phyloP scores from a whole-genome alignment of 2,113 vertebrate genomes.

The Pluvianellus socialis region DNA sequence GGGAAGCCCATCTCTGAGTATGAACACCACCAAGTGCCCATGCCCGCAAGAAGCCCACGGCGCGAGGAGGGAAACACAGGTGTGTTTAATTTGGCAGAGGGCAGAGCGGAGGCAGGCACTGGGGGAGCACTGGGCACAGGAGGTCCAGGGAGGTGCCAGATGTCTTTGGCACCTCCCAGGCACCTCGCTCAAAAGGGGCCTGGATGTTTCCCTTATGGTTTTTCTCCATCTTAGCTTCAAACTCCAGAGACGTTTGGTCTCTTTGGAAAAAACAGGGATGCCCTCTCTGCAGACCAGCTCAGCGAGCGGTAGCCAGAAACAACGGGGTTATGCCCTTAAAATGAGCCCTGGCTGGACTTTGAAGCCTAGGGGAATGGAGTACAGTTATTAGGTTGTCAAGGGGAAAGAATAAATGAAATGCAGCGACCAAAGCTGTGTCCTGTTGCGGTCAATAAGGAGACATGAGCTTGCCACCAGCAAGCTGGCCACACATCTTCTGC shows the following conservation, averaged over 20 bases:
- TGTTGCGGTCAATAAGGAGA: rapidly evolving
- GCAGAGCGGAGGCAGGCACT: constrained; percentile 63
- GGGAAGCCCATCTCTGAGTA: not conserved
- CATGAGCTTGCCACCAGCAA: not conserved
- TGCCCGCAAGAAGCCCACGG: not conserved
- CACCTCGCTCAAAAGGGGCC: not conserved
- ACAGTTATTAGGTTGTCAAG: not conserved
- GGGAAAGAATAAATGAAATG: not conserved
- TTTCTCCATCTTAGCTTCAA: not conserved
- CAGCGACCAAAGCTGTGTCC: not conserved
- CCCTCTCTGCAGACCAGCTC: not conserved
- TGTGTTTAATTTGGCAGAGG: constrained; percentile 55
- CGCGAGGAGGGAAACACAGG: not conserved
- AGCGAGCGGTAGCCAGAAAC: not conserved
- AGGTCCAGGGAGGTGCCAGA: constrained; percentile 37
- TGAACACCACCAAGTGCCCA: rapidly evolving
- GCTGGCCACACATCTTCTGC: not conserved
- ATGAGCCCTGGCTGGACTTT: not conserved
- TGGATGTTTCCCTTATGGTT: not conserved
- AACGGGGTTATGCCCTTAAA: not conserved
- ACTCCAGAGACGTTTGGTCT: not conserved
- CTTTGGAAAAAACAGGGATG: not conserved
- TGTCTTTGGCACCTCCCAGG: not conserved
- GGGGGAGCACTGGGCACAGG: constrained; percentile 35
- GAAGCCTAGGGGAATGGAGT: not conserved